Conservation (phyloP, 2,113 vertebrate species). For the Siniperca knerii region DNA sequence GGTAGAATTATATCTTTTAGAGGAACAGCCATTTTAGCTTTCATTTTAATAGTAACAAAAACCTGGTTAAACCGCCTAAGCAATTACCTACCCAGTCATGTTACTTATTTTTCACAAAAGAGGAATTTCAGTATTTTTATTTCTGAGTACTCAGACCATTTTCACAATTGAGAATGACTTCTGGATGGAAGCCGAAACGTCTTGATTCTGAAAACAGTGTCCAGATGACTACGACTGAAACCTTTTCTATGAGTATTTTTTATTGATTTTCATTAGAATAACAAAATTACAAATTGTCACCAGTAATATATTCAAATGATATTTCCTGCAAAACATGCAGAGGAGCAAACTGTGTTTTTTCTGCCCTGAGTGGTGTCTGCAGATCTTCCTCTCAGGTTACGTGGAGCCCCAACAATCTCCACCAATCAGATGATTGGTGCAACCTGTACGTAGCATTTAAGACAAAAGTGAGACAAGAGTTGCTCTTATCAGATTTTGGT, state of each 20-base stretch:
- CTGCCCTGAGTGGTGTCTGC: neutral
- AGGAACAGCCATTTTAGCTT: neutral
- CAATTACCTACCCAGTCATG: neutral
- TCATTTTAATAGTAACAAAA: no score
- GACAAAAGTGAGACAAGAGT: neutral
- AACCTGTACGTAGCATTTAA: neutral
- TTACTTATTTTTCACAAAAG: neutral
- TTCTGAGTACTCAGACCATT: no score
- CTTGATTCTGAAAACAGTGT: no score
- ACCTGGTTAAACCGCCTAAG: no score
- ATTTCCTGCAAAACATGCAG: neutral
- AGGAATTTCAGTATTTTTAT: no score
- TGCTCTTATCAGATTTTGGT: no score
- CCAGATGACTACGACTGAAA: no score
- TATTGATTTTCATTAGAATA: neutral
- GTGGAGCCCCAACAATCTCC: neutral
- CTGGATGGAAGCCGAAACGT: no score
- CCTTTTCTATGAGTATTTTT: no score
- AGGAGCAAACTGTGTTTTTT: neutral
- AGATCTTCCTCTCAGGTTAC: neutral
- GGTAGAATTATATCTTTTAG: neutral
- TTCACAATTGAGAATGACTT: no score
- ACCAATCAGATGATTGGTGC: constrained; percentile 1
- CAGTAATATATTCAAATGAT: neutral
- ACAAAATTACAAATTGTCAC: neutral